Conservation (phyloP, 2,888 invertebrate species). For the Melinaea marsaeus region DNA sequence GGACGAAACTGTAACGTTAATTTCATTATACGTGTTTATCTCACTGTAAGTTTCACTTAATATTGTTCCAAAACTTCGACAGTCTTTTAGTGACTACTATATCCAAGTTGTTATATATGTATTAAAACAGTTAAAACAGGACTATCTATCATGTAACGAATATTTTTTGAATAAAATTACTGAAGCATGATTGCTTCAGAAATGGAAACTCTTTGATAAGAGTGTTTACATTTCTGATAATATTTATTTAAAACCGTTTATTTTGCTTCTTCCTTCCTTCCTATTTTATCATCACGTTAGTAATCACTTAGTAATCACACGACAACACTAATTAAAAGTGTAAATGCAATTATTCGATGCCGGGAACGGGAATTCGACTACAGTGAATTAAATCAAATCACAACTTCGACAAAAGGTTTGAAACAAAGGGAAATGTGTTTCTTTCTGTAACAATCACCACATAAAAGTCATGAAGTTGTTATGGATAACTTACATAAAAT, state of each 20-base stretch:
- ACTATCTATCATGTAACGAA: too few relatives aligned
- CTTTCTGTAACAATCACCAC: too few relatives aligned
- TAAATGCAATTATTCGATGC: slow-evolving; percentile 16
- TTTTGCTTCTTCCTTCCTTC: not conserved
- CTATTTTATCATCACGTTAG: slow-evolving; percentile 4
- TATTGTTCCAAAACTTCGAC: slow-evolving; percentile 1
- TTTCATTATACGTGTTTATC: slow-evolving; percentile 13
- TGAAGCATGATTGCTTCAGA: too few relatives aligned
- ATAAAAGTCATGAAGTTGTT: too few relatives aligned
- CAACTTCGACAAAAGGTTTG: not conserved
- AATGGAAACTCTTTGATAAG: too few relatives aligned
- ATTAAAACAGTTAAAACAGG: not conserved
- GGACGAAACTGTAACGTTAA: slow-evolving; percentile 16
- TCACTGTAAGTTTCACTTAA: slow-evolving; percentile 3
- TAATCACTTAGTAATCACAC: not conserved
- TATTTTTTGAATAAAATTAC: too few relatives aligned
- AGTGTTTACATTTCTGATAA: not conserved
- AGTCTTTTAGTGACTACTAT: not conserved
- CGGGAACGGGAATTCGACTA: slow-evolving; percentile 9
- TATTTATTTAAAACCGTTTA: slow-evolving; percentile 1
- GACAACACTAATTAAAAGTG: slow-evolving; percentile 17
- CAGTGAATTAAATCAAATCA: not conserved
- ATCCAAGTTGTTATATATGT: not conserved
- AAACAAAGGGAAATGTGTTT: too few relatives aligned
- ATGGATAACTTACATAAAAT: too few relatives aligned